Percentiles rank a stretch among this genome's conserved stretches.
phyloP scores from a whole-genome alignment of 2,113 vertebrate genomes.

The Pyrgilauda ruficollis region DNA sequence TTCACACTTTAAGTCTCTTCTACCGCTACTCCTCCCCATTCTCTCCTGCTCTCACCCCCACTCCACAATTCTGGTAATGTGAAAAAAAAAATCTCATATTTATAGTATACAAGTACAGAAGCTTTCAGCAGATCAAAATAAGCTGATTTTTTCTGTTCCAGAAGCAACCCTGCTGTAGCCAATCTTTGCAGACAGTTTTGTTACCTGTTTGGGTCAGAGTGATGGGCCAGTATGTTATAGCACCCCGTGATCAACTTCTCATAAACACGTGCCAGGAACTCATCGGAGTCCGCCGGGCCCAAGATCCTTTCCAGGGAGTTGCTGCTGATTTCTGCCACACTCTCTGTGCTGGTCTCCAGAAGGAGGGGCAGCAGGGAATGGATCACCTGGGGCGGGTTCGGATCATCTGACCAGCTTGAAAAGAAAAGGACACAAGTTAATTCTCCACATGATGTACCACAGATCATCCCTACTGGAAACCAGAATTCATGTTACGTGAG shows the following conservation, averaged over 20 bases:
- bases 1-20: neutral
- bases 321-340: conserved; percentile 92
- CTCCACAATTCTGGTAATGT: neutral
- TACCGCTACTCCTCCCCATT: neutral
- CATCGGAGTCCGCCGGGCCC: conserved; percentile 91
- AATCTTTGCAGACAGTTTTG: neutral
- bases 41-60: neutral
- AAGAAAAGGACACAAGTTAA: neutral
- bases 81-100: neutral
- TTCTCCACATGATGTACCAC: neutral
- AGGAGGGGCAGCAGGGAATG: conserved; percentile 88
- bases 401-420: conserved; percentile 85
- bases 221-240: conserved; percentile 94
- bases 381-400: conserved; percentile 88
- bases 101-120: neutral
- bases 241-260: conserved; percentile 92
- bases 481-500: neutral
- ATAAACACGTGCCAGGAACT: conserved; percentile 92
- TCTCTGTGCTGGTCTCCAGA: conserved; percentile 93
- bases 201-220: conserved; percentile 92
- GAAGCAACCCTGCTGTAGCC: neutral
- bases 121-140: neutral
- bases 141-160: neutral
- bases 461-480: neutral
- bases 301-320: conserved; percentile 92